phyloP scores from a whole-genome alignment of 2,113 vertebrate genomes.

The Micromys minutus region DNA sequence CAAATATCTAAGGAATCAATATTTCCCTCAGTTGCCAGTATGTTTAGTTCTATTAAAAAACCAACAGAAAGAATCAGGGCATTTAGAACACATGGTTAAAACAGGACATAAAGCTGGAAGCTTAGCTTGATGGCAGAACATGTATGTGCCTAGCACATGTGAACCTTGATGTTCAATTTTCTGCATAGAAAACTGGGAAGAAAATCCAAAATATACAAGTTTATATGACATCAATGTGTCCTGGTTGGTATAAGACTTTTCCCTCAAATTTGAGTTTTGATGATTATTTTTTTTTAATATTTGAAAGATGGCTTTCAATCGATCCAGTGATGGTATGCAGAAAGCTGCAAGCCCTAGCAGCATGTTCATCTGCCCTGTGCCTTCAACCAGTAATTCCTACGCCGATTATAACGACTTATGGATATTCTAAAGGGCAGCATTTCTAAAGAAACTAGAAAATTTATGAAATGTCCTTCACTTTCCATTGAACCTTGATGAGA shows the following conservation, averaged over 20 bases:
- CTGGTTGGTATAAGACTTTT: neutral
- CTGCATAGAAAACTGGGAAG: neutral
- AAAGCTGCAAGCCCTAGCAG: neutral
- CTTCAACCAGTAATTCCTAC: neutral
- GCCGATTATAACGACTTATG: neutral
- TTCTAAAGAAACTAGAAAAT: constrained; percentile 42
- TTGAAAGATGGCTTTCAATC: neutral
- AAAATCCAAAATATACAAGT: neutral
- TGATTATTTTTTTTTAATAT: neutral
- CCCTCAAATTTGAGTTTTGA: constrained; percentile 11
- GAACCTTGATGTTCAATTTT: neutral
- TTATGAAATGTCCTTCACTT: neutral
- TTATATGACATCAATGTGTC: neutral
- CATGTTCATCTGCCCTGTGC: neutral
- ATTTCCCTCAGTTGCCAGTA: neutral
- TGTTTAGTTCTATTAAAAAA: neutral
- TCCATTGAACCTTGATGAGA: constrained; percentile 44
- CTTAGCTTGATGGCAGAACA: neutral
- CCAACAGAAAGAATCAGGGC: neutral
- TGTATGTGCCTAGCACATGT: neutral
- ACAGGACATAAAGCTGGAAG: neutral
- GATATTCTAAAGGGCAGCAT: constrained; percentile 25
- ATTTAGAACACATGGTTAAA: constrained; percentile 35
- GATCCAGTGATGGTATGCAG: neutral
- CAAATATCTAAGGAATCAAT: constrained; percentile 13